Evolutionary conservation across 2,797 vertebrate genomes (phyloP), one percentile per base, ranked within the genome.

Genomic region (Manis crassicaudata): DNA sequence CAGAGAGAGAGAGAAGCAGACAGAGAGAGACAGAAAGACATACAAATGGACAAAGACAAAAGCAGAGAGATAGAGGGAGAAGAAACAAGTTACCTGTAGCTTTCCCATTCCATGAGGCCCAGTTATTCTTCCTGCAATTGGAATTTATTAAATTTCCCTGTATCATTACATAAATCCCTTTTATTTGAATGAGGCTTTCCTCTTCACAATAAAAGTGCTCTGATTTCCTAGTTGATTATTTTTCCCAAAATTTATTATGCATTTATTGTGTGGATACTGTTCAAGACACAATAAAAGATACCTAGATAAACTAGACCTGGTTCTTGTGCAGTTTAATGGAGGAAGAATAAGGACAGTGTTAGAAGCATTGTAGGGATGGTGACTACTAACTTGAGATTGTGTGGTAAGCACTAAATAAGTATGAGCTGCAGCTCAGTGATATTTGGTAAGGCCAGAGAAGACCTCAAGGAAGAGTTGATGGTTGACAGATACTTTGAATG

Each of bases 81-180:
- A 81, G 58, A 82, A 87, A 63, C 70, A 75, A n/a, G 9, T 54
- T 60, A 67, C 7, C 21, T 52, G 54, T 25, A 50, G 63, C 25
- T 54, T 92, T 62, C 50, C 23, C 43, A 50, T 56, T 52, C 54
- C 27, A 9, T 25, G 70, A 95, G 52, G 13, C 32, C 54, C 3
- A 43, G 13, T 58, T 81, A 29, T 92, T 93, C 37, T 92, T 96
- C 14, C 2, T 83, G n/a, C 2, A 50, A 56, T 29, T 67, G 12
- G 35, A 90, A 73, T 92, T 85, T 77, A 23, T 82, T 54, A 92
- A 62, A 86, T 77, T 87, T 87, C 76, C 81, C 72, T 76, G 16
- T 75, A 87, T 80, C 37, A 56, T 35, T 50, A 63, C 10, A 79
- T 32, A 85, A 92, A 79, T 67, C 7, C 46, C 13, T 80, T 62